Percentiles rank a stretch among this genome's conserved stretches.
Evolutionary conservation across 2,797 vertebrate species (phyloP).

Genomic region (Dicrostonyx torquatus): DNA sequence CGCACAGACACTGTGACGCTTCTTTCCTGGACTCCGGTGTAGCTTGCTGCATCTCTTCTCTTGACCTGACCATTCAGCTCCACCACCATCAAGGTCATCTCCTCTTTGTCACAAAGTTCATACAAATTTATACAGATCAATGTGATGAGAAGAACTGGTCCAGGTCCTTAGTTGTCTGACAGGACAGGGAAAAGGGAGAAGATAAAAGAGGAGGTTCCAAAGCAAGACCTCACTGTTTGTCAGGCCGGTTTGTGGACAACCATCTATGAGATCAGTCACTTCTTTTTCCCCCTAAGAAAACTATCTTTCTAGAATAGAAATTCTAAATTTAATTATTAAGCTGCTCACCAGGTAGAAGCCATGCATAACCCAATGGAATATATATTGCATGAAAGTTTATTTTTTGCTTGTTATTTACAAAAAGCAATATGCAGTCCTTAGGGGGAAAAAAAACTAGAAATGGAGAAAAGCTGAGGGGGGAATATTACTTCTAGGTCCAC

Average conservation of each 20-base stretch:
- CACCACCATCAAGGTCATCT: background rate
- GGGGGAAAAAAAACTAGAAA: constrained; percentile 10
- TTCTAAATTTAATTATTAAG: constrained; percentile 41
- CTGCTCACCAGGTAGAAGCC: background rate
- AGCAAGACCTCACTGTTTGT: background rate
- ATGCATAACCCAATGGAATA: background rate
- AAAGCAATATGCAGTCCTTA: constrained; percentile 19
- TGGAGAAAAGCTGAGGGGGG: background rate
- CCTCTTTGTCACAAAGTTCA: constrained; percentile 1
- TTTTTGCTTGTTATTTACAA: constrained; percentile 48
- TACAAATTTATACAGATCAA: background rate
- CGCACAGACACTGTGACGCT: background rate
- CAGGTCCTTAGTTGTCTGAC: background rate
- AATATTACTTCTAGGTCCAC: background rate
- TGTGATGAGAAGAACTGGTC: background rate
- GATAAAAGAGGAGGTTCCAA: background rate
- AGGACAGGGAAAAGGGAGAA: background rate
- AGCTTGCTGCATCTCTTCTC: background rate
- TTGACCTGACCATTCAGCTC: background rate
- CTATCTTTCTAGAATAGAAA: constrained; percentile 45
- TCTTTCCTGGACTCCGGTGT: background rate
- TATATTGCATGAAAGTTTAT: constrained; percentile 11
- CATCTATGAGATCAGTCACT: background rate
- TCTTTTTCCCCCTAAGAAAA: background rate
- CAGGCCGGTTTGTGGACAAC: background rate